Base-by-base conservation (phyloP, 2,888 invertebrate genomes). In the Nomada hirtipes region DNA sequence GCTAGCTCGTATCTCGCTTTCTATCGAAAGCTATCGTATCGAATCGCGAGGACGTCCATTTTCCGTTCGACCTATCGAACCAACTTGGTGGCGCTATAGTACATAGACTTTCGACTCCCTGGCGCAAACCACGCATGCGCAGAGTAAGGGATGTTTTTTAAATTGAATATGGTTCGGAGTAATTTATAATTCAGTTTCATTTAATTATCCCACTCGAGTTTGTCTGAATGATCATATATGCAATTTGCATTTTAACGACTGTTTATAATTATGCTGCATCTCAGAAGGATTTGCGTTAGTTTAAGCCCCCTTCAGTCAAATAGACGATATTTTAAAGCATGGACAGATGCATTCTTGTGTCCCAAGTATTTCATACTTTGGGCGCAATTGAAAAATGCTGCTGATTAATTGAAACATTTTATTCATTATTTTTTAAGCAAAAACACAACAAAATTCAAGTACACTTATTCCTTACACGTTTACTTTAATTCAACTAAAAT, bases 401-500 rank as follows among this genome's bases (percentile, higher is more conserved):
- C 0, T 9, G 64, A 42, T 75, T 90, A 88, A 89, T 92, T 89
- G 90, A 91, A 91, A 92, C 89, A 85, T 91, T 92, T 93, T 93
- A 93, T 93, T 92, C 89, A 91, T 93, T 70, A 91, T 92, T 92
- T 91, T 91, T 93, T 93, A 93, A 93, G 92, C 93, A 92, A 93
- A 92, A 92, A 93, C 93, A 93, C 93, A 92, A 92, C 91, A 92
- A 91, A 92, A 92, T 92, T 92, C 90, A 93, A 93, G 91, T 93
- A 93, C 91, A 92, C 90, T 92, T 91, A 92, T 91, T 90, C 88
- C 91, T 92, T 93, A 93, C 90, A 91, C 87, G 85, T 91, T 91
- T 91, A 91, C 89, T 90, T 87, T 90, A 89, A 89, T 91, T 90
- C 91, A 93, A 89, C 92, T 92, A 91, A 91, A 91, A 88, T 90